Base-by-base conservation (phyloP, 2,113 vertebrate genomes). In the Barbus barbus region DNA sequence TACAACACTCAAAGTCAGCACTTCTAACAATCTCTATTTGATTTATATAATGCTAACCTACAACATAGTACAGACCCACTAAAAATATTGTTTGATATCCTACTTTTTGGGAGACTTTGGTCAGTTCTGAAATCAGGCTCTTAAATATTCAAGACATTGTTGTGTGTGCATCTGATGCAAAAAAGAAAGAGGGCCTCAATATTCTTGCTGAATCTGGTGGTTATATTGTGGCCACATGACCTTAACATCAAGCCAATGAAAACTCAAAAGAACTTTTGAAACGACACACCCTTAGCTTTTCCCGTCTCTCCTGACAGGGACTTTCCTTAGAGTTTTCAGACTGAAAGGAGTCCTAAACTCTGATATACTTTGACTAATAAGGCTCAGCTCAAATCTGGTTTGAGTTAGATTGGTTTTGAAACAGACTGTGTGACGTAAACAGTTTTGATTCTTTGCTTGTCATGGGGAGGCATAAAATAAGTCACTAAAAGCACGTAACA, bases 311-410 rank as follows among this genome's bases (percentile, higher is more conserved):
- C 36, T 56, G 53, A 77, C 79, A 71, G 81, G 80, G 85, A 86
- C 77, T 83, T 86, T 83, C 65, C 73, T 28, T 83, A 14, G 77
- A 77, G 63, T 41, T 78, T 78, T 71, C 48, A 78, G 16, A 31
- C 48, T 28, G 16, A 77, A 36, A 26, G 26, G 9, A 76, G n/a
- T 76, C 9, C 18, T 53, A 28, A 78, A 58, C 75, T 58, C 31
- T 31, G 44, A 28, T 38, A 78, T 7, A 78, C 20, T 58, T 51
- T 60, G 71, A 38, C 22, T 71, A 71, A 71, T n/a, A 46, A 26
- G 24, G 41, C 7, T 67, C 41, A 48, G 60, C 14, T 31, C 18
- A 65, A 48, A 53, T 80, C 24, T 65, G 78, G n/a, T 67, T 78
- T 78, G 56, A 75, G 16, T 61, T 78, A n/a, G 36, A 61, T 7